Evolutionary conservation across 2,113 vertebrate genomes (phyloP), one percentile per base, ranked within the genome.

Genomic region (Otis tarda): DNA sequence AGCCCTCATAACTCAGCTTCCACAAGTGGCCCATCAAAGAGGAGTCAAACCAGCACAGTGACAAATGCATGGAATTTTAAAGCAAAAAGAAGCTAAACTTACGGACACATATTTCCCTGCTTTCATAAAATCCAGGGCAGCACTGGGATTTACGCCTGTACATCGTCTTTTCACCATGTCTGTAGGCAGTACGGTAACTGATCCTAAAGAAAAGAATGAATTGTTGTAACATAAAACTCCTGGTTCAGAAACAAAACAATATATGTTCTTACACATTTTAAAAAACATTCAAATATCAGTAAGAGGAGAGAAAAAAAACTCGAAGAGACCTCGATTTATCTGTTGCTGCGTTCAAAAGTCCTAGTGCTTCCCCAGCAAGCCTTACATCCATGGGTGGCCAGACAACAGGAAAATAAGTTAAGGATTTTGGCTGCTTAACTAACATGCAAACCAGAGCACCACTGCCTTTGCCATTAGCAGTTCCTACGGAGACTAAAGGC

Each of bases 141-240:
- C 99, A 99, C 97, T 99, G 99, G 37, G 99, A 99, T 96, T 99
- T 99, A 76, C 99, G 98, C 24, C 99, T 97, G 73, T 99, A 99
- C 99, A 99, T 99, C 1, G 98, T 99, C 97, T 99, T 99, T 90
- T 99, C 98, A 79, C 99, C 99, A 75, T 99, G 98, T 35, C 99
- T 99, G 89, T 99, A 99, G 25, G 99, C 99, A 5, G 98, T 99
- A 74, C 98, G 98, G 89, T 99, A 99, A 96, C 98, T 99, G 90
- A 99, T 98, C 98, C 99, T 99, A 73, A 35, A 22, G 57, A 79
- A n/a, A 70, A 85, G 43, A 91, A 90, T 7, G 49, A 87, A 90
- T 9, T 52, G 13, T 31, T 45, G 7, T 96, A 93, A 97, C 41
- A 77, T 39, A 75, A 35, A 52, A 65, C n/a, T 76, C 17, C n/a